Base-by-base conservation (phyloP, 2,888 invertebrate genomes). In the Antheraea yamamai region DNA sequence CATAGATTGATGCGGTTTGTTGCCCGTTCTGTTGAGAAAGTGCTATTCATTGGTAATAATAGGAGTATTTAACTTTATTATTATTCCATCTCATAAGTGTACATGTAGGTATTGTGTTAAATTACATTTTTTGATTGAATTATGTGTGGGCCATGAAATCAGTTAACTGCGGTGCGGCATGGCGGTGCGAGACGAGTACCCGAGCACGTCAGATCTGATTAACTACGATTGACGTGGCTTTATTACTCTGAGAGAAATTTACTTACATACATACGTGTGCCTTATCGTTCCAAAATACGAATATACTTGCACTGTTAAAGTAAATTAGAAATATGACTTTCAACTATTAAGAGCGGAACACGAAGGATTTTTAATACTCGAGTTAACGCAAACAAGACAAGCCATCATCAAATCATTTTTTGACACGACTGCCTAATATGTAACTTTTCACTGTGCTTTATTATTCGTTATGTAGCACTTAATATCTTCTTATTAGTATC, bases 191-290 rank as follows among this genome's bases (percentile, higher is more conserved):
- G 55, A 71, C 70, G 74, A n/a, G 64, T 73, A 35, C 39, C n/a
- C n/a, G 39, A 39, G 70, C 39, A 39, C 70, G 70, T 70, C 70
- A 39, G 39, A 2, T n/a, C 70, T 70, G 39, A 70, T 70, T 70
- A 70, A 70, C 70, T 39, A 39, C 70, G 39, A 70, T 39, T 70
- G 70, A 39, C 70, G 70, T 18, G 70, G 70, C 70, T 70, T 70
- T 35, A 70, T 70, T 70, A 39, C 39, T 39, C 70, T 70, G 70
- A 39, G 39, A 39, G 39, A 10, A 39, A 70, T 70, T 70, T 12
- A 68, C 10, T 18, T 35, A 70, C 70, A 39, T 39, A 12, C 70
- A 70, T 7, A 70, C 20, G 35, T 68, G 39, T 70, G 12, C 10
- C 12, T 12, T 30, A 64, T 26, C 16, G 30, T 66, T 58, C 8